These are phyloP conservation scores for Brachycybe producta DNA, from an alignment of 2,888 invertebrate genomes.

Conservation along the genomic window DNA sequence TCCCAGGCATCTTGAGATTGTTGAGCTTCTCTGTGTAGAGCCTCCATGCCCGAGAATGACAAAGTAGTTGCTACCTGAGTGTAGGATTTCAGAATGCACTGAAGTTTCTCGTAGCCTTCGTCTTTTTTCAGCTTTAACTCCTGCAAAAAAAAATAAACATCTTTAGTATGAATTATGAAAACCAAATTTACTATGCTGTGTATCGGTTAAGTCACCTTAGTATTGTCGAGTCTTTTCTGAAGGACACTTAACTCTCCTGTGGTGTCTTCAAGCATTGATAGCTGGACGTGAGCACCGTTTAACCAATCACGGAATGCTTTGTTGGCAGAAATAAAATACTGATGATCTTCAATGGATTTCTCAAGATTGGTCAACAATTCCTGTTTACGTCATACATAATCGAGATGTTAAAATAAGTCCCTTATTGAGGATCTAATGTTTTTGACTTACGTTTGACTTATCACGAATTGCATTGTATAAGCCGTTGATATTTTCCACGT, in stretches of 20 bases:
- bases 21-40: slow-evolving; percentile 57
- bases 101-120: slow-evolving; percentile 42
- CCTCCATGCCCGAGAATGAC: slow-evolving; percentile 59
- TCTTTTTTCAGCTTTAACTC: slow-evolving; percentile 28
- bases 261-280: slow-evolving; percentile 66
- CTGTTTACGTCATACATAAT: slow-evolving; percentile 22
- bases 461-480: slow-evolving; percentile 74
- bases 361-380: slow-evolving; percentile 72
- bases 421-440: too few relatives aligned
- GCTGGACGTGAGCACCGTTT: slow-evolving; percentile 59
- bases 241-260: slow-evolving; percentile 55
- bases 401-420: slow-evolving; percentile 1
- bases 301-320: slow-evolving; percentile 72
- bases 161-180: neutral
- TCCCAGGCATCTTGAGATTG: slow-evolving; percentile 52
- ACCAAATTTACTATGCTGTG: neutral
- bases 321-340: slow-evolving; percentile 58
- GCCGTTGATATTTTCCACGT: slow-evolving; percentile 74
- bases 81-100: slow-evolving; percentile 51
- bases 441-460: too few relatives aligned
- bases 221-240: slow-evolving; percentile 27
- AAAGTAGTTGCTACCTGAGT: slow-evolving; percentile 46
- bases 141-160: neutral
- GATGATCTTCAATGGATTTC: slow-evolving; percentile 72
- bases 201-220: neutral